Evolutionary conservation across 1,140 invertebrate species (phyloP).

Genomic region (Venustaconcha ellipsiformis): DNA sequence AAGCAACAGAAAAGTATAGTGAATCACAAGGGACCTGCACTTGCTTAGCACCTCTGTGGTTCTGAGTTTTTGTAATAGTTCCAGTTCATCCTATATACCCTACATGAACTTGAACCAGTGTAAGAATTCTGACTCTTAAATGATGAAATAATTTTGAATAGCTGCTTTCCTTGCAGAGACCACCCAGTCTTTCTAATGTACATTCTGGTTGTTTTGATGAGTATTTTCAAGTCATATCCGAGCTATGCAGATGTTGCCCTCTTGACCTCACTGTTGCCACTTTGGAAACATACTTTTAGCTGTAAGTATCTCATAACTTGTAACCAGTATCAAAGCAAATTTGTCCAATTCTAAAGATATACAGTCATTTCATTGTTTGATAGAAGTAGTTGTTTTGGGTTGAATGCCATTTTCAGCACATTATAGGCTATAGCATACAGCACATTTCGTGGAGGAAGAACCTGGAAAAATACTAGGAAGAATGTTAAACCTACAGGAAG

Average conservation of each 20-base stretch:
- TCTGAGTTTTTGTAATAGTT: too few species aligned
- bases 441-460: too few species aligned
- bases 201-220: constrained; percentile 84
- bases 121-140: too few species aligned
- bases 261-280: constrained; percentile 88
- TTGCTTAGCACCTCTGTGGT: too few species aligned
- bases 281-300: constrained; percentile 90
- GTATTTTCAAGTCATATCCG: constrained; percentile 98
- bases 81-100: too few species aligned
- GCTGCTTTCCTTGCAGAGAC: constrained; percentile 68
- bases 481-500: too few species aligned
- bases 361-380: not conserved
- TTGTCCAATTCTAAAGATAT: not conserved
- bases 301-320: constrained; percentile 74
- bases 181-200: constrained; percentile 90
- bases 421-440: not conserved
- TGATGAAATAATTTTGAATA: too few species aligned
- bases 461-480: too few species aligned
- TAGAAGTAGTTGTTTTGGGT: not conserved
- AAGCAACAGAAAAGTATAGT: too few species aligned
- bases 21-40: too few species aligned
- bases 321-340: not conserved
- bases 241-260: constrained; percentile 94
- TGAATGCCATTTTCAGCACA: not conserved
- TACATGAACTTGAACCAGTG: too few species aligned